Base-by-base conservation (phyloP, 2,888 invertebrate genomes). In the Unio delphinus region DNA sequence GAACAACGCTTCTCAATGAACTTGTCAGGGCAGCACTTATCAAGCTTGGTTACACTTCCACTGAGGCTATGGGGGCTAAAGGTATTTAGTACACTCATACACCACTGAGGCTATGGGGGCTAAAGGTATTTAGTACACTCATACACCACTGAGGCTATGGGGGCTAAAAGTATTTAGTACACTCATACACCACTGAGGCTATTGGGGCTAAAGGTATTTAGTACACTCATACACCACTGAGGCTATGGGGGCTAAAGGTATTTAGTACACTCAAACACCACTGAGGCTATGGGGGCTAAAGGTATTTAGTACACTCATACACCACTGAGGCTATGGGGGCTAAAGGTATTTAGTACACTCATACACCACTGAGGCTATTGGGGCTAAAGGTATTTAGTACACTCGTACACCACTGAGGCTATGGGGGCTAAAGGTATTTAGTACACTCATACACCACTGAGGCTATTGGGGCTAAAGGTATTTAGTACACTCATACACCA, bases 21-120 rank as follows among this genome's bases (percentile, higher is more conserved):
- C 92, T 99, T 76, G 96, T 99, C 5, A 94, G 95, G 68, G 95
- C 96, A 4, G 98, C 97, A 55, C 93, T 99, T 86, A 93, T 95
- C 88, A 93, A 96, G 79, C 93, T 99, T 15, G 98, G 98, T 3
- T 98, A 97, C 90, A 94, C 96, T 23, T 62, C 89, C 70, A 72
- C 87, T 73, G 89, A 90, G 67, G 86, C 90, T 30, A 79, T 89
- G 63, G 90, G 90, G 70, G 91, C 91, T 56, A 91, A 91, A 90
- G 92, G 92, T 92, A 74, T 72, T 80, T 69, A 30, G 20, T 20
- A n/a, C 45, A 45, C 45, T 15, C 45, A 0, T 45, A 45, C 2
- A 11, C 45, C 45, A 17, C n/a, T 64, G 15, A 28, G 15, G 17
- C 34, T 20, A 45, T 20, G 5, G 63, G 23, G 17, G 34, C 30